Evolutionary conservation across 1,140 invertebrate species (phyloP).

Genomic region (Dendrolimus kikuchii): DNA sequence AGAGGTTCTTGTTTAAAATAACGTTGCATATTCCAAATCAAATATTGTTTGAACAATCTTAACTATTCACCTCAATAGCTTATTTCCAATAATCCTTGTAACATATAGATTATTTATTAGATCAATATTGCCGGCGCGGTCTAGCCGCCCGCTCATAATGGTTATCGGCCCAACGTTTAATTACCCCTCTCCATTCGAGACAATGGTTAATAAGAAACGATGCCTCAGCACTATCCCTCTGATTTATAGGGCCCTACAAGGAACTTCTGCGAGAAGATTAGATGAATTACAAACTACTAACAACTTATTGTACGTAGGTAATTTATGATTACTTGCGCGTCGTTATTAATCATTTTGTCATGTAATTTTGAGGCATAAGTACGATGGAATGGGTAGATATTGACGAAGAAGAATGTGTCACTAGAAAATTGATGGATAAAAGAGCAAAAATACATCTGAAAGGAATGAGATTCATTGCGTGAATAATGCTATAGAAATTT

Average conservation of each 20-base stretch:
- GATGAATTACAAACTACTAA: conserved; percentile 42
- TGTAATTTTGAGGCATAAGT: neutral
- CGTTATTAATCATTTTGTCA: conserved; percentile 1
- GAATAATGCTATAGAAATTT: too few relatives aligned
- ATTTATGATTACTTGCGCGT: conserved; percentile 9
- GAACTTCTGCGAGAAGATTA: conserved; percentile 38
- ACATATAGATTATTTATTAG: conserved; percentile 55
- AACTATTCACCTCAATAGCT: conserved; percentile 31
- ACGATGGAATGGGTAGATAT: neutral
- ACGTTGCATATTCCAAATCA: conserved; percentile 1
- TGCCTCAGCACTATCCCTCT: conserved; percentile 45
- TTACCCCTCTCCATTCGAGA: conserved; percentile 52
- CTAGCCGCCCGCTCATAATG: conserved; percentile 45
- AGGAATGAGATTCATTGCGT: too few relatives aligned
- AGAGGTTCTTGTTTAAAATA: too few relatives aligned
- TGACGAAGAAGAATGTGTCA: neutral
- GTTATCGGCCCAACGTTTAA: conserved; percentile 54
- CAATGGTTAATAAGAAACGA: conserved; percentile 62
- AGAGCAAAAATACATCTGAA: too few relatives aligned
- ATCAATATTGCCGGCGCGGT: conserved; percentile 52
- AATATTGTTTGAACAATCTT: conserved; percentile 5
- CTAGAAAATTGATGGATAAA: neutral
- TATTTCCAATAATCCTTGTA: conserved; percentile 41
- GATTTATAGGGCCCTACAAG: conserved; percentile 44
- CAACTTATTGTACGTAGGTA: conserved; percentile 22